Conservation (phyloP, 2,888 invertebrate genomes). For the Thymelicus acteon region DNA sequence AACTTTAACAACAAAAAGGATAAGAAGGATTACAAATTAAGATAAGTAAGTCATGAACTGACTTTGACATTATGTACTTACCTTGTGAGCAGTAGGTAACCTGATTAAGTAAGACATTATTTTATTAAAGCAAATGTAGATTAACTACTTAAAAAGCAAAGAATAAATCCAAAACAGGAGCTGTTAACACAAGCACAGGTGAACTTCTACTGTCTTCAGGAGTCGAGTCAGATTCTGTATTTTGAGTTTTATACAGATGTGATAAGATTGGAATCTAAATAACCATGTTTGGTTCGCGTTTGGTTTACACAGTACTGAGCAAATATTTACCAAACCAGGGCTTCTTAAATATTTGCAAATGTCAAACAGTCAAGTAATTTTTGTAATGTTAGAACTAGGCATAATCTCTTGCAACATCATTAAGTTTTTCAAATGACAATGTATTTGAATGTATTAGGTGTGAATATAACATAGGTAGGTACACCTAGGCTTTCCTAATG, state of each 20-base stretch:
- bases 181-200: constrained; percentile 58
- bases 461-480: too few relatives aligned
- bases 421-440: background rate
- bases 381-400: constrained; percentile 57
- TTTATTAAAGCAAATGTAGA: constrained; percentile 55
- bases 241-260: background rate
- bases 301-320: constrained; percentile 65
- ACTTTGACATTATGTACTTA: constrained; percentile 20
- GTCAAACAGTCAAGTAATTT: constrained; percentile 66
- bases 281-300: constrained; percentile 50
- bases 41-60: background rate
- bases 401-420: constrained; percentile 61
- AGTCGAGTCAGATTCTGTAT: background rate
- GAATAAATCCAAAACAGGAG: constrained; percentile 68
- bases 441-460: too few relatives aligned
- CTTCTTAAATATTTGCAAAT: constrained; percentile 8
- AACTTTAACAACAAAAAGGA: background rate
- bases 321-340: constrained; percentile 70
- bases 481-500: too few relatives aligned
- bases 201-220: constrained; percentile 40
- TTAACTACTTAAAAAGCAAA: constrained; percentile 68
- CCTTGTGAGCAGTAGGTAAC: background rate
- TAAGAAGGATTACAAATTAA: constrained; percentile 25
- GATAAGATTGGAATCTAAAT: constrained; percentile 41
- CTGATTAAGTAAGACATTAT: constrained; percentile 39